These are phyloP conservation scores for Chelmon rostratus DNA, from an alignment of 2,797 vertebrate genomes.

Conservation along the genomic window DNA sequence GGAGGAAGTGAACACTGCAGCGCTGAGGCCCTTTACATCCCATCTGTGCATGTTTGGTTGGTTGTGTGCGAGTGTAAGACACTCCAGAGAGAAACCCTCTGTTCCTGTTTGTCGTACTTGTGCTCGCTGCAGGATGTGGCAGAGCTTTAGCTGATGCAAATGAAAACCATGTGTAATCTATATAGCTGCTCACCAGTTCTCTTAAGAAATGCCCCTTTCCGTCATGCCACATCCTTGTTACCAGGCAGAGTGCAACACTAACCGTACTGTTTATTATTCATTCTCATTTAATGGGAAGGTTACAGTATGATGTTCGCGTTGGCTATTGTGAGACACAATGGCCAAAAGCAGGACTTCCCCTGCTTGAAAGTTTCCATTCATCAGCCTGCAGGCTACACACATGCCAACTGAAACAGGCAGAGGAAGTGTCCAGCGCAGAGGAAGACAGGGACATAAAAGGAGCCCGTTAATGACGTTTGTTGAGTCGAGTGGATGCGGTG, in stretches of 20 bases:
- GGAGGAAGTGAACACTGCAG: neutral
- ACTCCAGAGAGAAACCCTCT: neutral
- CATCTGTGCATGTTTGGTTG: neutral
- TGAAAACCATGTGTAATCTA: conserved; percentile 77
- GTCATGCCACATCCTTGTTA: conserved; percentile 57
- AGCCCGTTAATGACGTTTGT: conserved; percentile 24
- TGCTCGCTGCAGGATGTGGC: conserved; percentile 66
- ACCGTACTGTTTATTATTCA: conserved; percentile 34
- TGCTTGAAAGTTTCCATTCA: conserved; percentile 61
- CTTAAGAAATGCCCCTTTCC: conserved; percentile 36
- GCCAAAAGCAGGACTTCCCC: conserved; percentile 71
- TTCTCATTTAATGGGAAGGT: conserved; percentile 40
- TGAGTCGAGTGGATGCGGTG: conserved; percentile 12
- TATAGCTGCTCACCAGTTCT: conserved; percentile 40
- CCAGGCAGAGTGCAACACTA: conserved; percentile 50
- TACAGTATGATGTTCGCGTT: conserved; percentile 32
- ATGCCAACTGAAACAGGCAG: conserved; percentile 51
- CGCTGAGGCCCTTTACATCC: neutral
- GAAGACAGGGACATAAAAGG: conserved; percentile 45
- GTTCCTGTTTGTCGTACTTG: conserved; percentile 52
- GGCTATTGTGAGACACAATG: conserved; percentile 64
- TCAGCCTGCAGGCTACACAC: conserved; percentile 38
- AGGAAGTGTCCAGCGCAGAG: conserved; percentile 58
- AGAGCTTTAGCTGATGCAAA: conserved; percentile 61
- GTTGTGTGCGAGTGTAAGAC: neutral